These are phyloP conservation scores for Slavum lentiscoides DNA, from an alignment of 2,888 invertebrate genomes.

Conservation along the genomic window DNA sequence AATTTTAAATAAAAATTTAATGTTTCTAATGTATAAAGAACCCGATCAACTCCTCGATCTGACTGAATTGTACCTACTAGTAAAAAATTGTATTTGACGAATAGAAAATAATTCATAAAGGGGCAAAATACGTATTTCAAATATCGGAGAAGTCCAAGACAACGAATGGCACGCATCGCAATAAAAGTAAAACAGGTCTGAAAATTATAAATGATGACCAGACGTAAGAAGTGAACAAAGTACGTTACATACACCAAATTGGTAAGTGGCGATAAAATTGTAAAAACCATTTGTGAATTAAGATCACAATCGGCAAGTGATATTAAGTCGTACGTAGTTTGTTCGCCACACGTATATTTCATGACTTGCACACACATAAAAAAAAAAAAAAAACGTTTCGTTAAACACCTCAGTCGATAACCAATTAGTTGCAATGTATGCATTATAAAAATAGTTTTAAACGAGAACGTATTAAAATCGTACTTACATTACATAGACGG, in stretches of 20 bases:
- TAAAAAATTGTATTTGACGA: not conserved
- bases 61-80: not conserved
- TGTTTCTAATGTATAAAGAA: not conserved
- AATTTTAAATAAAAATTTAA: slow-evolving; percentile 39
- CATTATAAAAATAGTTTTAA: not conserved
- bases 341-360: not conserved
- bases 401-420: slow-evolving; percentile 39
- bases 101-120: not conserved
- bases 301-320: too few relatives aligned
- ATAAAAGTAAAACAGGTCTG: too few relatives aligned
- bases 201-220: too few relatives aligned
- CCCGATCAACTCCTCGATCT: not conserved
- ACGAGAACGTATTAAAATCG: not conserved
- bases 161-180: too few relatives aligned
- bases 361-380: not conserved
- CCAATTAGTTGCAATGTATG: slow-evolving; percentile 35
- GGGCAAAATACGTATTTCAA: not conserved
- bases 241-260: too few relatives aligned
- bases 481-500: slow-evolving; percentile 16
- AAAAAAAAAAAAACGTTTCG: not conserved
- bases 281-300: not conserved
- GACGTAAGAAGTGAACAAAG: too few relatives aligned
- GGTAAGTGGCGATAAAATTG: too few relatives aligned
- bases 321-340: not conserved
- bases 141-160: too few relatives aligned